phyloP scores from a whole-genome alignment of 2,797 vertebrate species.

The Sebastes itinus region DNA sequence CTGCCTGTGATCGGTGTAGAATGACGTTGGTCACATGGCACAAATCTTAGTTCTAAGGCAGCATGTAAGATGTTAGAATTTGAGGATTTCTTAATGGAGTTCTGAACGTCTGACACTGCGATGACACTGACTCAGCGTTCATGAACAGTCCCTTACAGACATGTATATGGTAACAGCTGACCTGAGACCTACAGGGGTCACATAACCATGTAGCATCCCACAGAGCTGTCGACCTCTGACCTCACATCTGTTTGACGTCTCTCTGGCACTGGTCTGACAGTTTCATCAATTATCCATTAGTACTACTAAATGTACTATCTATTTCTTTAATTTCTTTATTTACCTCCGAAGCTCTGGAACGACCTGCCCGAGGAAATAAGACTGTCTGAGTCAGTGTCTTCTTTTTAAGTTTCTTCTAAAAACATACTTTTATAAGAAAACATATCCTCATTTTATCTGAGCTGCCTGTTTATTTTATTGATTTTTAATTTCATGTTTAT shows the following conservation, averaged over 20 bases:
- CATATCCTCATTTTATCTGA: neutral
- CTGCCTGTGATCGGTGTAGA: neutral
- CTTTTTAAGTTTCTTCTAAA: too few species aligned
- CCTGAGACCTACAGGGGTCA: constrained; percentile 47
- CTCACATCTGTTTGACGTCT: constrained; percentile 45
- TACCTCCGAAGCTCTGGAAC: neutral
- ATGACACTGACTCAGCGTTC: neutral
- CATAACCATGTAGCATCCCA: constrained; percentile 7
- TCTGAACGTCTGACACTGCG: constrained; percentile 12
- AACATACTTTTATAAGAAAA: neutral
- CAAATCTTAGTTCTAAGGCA: neutral
- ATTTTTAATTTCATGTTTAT: neutral
- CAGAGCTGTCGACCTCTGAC: constrained; percentile 32
- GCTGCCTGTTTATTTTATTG: neutral
- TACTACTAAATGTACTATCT: neutral
- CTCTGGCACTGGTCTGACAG: constrained; percentile 1
- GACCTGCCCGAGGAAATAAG: too few species aligned
- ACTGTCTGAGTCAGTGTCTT: too few species aligned
- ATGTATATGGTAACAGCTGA: constrained; percentile 43
- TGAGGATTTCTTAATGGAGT: constrained; percentile 3
- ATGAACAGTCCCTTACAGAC: neutral
- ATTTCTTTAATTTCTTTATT: neutral
- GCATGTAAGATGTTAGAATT: neutral
- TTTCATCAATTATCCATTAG: neutral
- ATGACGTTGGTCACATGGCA: neutral